Evolutionary conservation across 2,888 invertebrate genomes (phyloP).

Genomic region (Drosophila flavopinicola): DNA sequence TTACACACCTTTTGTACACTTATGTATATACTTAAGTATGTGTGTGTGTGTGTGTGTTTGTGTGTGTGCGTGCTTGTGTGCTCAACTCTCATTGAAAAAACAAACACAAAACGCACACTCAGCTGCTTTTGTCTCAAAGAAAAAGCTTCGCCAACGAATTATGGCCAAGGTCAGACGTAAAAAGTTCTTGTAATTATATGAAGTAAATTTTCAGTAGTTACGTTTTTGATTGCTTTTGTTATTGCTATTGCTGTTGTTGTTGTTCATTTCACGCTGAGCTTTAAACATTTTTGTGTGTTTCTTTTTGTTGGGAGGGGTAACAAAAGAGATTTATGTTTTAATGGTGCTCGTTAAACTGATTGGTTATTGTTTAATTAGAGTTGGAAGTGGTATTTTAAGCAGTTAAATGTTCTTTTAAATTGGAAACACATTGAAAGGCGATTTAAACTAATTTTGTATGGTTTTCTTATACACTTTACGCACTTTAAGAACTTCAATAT

Average conservation of each 20-base stretch:
- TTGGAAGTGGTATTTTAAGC: background rate
- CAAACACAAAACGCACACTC: slow-evolving; percentile 54
- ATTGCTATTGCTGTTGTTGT: slow-evolving; percentile 6
- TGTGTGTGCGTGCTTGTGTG: slow-evolving; percentile 13
- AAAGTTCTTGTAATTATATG: slow-evolving; percentile 79
- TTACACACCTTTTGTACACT: slow-evolving; percentile 13
- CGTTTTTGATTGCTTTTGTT: slow-evolving; percentile 38
- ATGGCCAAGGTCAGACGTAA: slow-evolving; percentile 76
- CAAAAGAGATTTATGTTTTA: slow-evolving; percentile 1
- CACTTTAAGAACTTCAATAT: too few relatives aligned
- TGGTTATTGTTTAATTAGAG: background rate
- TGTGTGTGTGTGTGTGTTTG: slow-evolving; percentile 23
- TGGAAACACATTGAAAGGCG: too few relatives aligned
- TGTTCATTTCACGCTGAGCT: slow-evolving; percentile 9
- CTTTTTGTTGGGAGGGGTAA: slow-evolving; percentile 3
- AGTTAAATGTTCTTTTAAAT: background rate
- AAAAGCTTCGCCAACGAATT: slow-evolving; percentile 66
- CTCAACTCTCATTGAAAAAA: slow-evolving; percentile 60
- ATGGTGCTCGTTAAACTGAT: slow-evolving; percentile 18
- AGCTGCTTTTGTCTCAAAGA: slow-evolving; percentile 68
- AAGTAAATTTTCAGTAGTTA: slow-evolving; percentile 50
- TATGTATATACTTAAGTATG: background rate
- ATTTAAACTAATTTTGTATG: too few relatives aligned
- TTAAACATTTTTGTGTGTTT: background rate
- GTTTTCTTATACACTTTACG: too few relatives aligned